Evolutionary conservation across 2,888 invertebrate species (phyloP).

Genomic region (Altica lythri): DNA sequence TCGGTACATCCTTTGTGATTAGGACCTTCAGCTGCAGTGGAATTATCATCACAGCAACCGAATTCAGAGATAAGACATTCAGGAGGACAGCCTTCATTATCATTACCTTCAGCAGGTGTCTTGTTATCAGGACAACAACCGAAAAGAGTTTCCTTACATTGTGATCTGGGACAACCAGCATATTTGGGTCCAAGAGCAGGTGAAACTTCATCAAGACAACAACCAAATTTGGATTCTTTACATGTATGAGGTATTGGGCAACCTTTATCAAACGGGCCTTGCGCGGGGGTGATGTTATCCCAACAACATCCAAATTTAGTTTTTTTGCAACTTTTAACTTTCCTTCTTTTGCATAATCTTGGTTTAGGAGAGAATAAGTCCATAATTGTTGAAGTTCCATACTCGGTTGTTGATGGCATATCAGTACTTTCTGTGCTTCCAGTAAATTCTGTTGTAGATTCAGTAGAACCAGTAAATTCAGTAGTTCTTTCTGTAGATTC

Average conservation of each 20-base stretch:
- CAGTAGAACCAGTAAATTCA: conserved; percentile 11
- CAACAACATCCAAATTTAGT: conserved; percentile 83
- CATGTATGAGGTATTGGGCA: conserved; percentile 77
- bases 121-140: conserved; percentile 86
- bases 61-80: conserved; percentile 67
- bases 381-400: conserved; percentile 51
- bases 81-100: conserved; percentile 80
- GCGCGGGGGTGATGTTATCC: conserved; percentile 75
- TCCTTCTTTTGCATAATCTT: conserved; percentile 64
- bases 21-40: conserved; percentile 64
- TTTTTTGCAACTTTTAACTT: conserved; percentile 65
- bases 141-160: conserved; percentile 78
- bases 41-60: conserved; percentile 85
- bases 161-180: conserved; percentile 76
- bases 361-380: conserved; percentile 59
- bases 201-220: conserved; percentile 83
- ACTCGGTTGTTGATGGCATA: conserved; percentile 28
- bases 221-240: conserved; percentile 74
- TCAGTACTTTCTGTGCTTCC: conserved; percentile 35
- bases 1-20: conserved; percentile 51
- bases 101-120: conserved; percentile 78
- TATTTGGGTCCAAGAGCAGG: conserved; percentile 71
- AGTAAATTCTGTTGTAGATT: conserved; percentile 27
- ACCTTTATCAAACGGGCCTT: conserved; percentile 82
- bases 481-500: conserved; percentile 17